phyloP scores from a whole-genome alignment of 2,888 invertebrate genomes.

The Gortyna flavago region DNA sequence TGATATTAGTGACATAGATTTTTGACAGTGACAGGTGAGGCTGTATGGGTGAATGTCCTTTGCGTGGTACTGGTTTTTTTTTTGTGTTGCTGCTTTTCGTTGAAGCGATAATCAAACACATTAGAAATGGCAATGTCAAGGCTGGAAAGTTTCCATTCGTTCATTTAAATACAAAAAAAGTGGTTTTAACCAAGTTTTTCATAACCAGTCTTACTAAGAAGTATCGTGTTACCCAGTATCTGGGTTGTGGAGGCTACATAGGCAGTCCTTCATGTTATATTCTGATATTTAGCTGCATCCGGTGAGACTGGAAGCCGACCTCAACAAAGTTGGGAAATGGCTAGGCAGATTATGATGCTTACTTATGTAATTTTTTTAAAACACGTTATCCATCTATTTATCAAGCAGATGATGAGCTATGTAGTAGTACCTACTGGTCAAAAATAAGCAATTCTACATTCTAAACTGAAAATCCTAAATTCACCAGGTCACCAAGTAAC shows the following conservation, averaged over 20 bases:
- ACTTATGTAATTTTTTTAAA: neutral
- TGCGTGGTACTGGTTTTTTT: constrained; percentile 24
- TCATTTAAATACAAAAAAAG: neutral
- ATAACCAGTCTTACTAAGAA: neutral
- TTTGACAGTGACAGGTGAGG: constrained; percentile 55
- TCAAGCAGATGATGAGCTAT: neutral
- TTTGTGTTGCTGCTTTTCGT: neutral
- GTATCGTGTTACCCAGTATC: neutral
- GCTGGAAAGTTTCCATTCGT: constrained; percentile 16
- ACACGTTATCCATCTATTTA: neutral
- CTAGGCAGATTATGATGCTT: neutral
- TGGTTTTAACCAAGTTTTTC: neutral
- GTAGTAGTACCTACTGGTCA: too few relatives aligned
- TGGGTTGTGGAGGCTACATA: neutral
- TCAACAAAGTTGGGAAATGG: neutral
- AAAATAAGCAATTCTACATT: too few relatives aligned
- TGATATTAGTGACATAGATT: constrained; percentile 53
- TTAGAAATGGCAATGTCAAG: neutral
- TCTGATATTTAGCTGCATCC: neutral
- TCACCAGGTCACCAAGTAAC: neutral
- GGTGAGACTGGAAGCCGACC: neutral
- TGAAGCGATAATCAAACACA: neutral
- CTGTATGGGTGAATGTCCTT: constrained; percentile 50
- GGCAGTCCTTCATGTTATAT: neutral
- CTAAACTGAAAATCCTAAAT: neutral